A percentile compares a stretch with the other conserved stretches of the same genome.
phyloP scores from a whole-genome alignment of 2,797 vertebrate genomes.

The Danio tinwini region DNA sequence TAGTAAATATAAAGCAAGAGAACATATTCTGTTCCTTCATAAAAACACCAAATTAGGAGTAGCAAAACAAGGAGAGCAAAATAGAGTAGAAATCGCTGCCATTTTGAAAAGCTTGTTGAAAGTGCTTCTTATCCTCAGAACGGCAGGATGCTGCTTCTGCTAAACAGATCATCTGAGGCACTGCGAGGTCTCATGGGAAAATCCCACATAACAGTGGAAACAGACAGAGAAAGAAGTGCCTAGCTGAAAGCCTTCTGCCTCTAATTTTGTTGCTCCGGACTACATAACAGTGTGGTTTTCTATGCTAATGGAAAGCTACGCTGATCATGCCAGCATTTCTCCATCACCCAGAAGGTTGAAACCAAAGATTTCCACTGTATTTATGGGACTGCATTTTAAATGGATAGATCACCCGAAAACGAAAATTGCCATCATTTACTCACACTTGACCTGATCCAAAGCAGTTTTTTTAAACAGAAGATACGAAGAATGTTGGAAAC shows the following conservation, averaged over 20 bases:
- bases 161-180: constrained; percentile 23
- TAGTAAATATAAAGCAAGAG: too few relatives aligned
- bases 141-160: constrained; percentile 8
- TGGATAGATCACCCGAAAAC: too few relatives aligned
- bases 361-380: constrained; percentile 17
- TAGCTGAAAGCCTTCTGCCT: constrained; percentile 49
- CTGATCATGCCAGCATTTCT: constrained; percentile 43
- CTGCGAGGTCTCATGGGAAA: constrained; percentile 23
- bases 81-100: not conserved
- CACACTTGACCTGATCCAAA: too few relatives aligned
- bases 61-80: not conserved
- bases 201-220: constrained; percentile 20
- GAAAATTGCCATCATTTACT: too few relatives aligned
- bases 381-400: not conserved
- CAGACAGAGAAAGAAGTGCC: constrained; percentile 22
- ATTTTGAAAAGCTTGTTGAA: constrained; percentile 11
- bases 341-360: constrained; percentile 3
- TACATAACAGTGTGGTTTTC: constrained; percentile 48
- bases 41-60: too few relatives aligned
- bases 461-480: too few relatives aligned
- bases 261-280: constrained; percentile 49
- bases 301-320: constrained; percentile 47
- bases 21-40: not conserved
- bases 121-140: constrained; percentile 7
- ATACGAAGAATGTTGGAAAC: too few relatives aligned